phyloP scores from a whole-genome alignment of 2,113 vertebrate genomes.

The crab-eating macaque (Macaca fascicularis) region T2T-MFA8v1.1 NC_088392.1:51913001-51913500 shows the following conservation, averaged over 20 bases:
- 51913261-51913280: not conserved
- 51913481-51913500: not conserved
- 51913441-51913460: not conserved
- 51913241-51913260: not conserved
- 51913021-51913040: no score
- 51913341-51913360: not conserved
- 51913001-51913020: no score
- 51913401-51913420: not conserved
- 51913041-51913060: no score
- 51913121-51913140: no score
- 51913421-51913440: not conserved
- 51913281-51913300: not conserved
- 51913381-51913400: not conserved
- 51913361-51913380: not conserved
- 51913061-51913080: rapidly evolving
- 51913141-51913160: not conserved
- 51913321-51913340: not conserved
- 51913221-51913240: not conserved
- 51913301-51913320: not conserved
- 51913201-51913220: not conserved
- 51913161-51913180: not conserved
- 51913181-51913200: not conserved
- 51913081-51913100: no score
- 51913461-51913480: not conserved
- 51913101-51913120: no score